Base-by-base conservation (phyloP, 2,113 vertebrate genomes). In the Xiphorhynchus elegans region DNA sequence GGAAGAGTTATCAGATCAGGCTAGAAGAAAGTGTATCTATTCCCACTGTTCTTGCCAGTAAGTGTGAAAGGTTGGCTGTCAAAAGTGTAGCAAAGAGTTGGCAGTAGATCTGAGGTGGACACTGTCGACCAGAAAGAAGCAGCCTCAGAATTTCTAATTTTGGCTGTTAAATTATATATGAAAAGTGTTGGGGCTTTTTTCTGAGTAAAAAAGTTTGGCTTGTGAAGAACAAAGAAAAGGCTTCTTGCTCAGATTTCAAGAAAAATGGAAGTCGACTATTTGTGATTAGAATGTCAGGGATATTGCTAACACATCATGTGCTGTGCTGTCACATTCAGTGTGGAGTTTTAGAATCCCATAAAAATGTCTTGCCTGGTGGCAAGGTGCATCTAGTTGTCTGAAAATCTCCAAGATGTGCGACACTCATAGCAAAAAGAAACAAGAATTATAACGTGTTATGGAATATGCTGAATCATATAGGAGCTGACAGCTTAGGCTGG, bases 251-350 rank as follows among this genome's bases (percentile, higher is more conserved):
- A 20, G 8, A 53, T 53, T 59, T 31, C 40, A 67, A 59, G 25
- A 7, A n/a, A 37, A 46, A 24, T 21, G 50, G n/a, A 31, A 16
- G 4, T 33, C 19, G 13, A 24, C 10, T 53, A 8, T 66, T 46
- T 77, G 5, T 0, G 0, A 37, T 52, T 26, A 77, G 21, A 56
- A 69, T 3, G 8, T 67, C 13, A 49, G 23, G 17, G 39, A n/a
- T 28, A 14, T 67, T 87, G 11, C 37, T 75, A 35, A 33, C 7
- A 4, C 2, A 6, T 75, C 8, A 4, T 35, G 20, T n/a, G 21
- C 10, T n/a, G 5, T 84, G 44, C 19, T 87, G 6, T 66, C 55
- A n/a, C 55, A 37, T 68, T 50, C 8, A 31, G 3, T 59, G 6
- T 11, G 20, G 62, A 49, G 13, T 84, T 64, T 56, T 73, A 55